These are phyloP conservation scores for Enoplolaimus lenunculus DNA, from an alignment of 2,888 invertebrate genomes.

Conservation along the genomic window DNA sequence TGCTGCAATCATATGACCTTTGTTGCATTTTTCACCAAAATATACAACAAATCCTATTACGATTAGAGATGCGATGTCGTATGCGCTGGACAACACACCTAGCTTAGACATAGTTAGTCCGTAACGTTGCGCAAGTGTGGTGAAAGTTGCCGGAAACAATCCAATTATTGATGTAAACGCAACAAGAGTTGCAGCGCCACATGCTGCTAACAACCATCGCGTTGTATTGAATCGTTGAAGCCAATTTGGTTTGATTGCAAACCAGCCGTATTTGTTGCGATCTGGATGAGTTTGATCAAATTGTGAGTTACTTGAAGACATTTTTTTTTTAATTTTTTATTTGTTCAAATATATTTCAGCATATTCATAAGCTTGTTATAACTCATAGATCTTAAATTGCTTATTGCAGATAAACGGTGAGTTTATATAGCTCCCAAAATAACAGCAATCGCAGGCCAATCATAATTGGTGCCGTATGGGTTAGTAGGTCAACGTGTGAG, in stretches of 20 bases:
- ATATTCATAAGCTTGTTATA: too few relatives aligned
- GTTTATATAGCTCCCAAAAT: too few relatives aligned
- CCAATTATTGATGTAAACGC: neutral
- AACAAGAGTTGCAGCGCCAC: neutral
- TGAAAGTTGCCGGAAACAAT: neutral
- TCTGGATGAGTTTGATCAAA: too few relatives aligned
- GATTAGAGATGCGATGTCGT: neutral
- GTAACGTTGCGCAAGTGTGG: neutral
- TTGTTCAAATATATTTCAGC: too few relatives aligned
- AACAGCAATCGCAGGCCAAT: too few relatives aligned
- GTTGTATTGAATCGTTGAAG: neutral
- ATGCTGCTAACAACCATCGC: neutral
- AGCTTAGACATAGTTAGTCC: neutral
- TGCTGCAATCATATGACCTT: neutral
- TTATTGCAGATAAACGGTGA: too few relatives aligned
- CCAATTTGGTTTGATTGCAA: neutral
- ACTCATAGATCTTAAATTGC: too few relatives aligned
- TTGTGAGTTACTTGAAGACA: too few relatives aligned
- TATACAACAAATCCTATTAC: neutral
- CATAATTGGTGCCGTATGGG: too few relatives aligned
- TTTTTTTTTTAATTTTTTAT: too few relatives aligned
- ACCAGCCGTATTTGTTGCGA: neutral
- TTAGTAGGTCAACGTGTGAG: too few relatives aligned
- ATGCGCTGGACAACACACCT: neutral
- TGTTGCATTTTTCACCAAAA: neutral